These are phyloP conservation scores for Drosophila mojavensis DNA, from an alignment of 1,140 invertebrate genomes.

Conservation along the genomic window DNA sequence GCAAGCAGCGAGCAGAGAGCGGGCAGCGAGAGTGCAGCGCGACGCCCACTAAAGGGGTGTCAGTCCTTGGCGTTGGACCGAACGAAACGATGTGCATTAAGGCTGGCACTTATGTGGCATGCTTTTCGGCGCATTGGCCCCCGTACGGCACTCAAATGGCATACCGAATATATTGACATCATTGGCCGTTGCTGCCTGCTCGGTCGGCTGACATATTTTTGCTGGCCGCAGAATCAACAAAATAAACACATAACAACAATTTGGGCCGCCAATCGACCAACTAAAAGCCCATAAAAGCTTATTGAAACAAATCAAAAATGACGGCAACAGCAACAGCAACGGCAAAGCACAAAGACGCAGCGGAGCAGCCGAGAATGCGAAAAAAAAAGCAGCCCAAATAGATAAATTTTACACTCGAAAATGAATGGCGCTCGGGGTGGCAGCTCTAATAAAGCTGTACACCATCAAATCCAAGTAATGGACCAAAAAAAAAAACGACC, in stretches of 20 bases:
- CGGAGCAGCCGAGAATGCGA: conserved; percentile 24
- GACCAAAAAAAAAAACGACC: neutral
- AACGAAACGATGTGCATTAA: conserved; percentile 20
- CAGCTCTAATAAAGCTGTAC: conserved; percentile 35
- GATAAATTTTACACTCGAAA: conserved; percentile 29
- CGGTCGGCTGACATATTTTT: conserved; percentile 3
- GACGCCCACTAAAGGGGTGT: neutral
- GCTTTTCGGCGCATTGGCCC: conserved; percentile 36
- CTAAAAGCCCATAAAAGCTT: conserved; percentile 68
- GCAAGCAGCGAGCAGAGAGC: neutral
- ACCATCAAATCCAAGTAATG: conserved; percentile 26
- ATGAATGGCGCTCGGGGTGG: conserved; percentile 6
- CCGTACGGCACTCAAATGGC: conserved; percentile 17
- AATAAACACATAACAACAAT: conserved; percentile 18
- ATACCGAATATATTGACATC: conserved; percentile 27
- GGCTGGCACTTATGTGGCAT: conserved; percentile 32
- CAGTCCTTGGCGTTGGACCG: neutral
- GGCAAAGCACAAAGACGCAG: conserved; percentile 12
- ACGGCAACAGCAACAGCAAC: neutral
- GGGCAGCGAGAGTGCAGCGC: neutral
- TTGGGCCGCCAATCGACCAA: conserved; percentile 53
- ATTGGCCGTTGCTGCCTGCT: neutral
- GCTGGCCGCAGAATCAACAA: conserved; percentile 5
- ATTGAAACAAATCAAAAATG: conserved; percentile 66
- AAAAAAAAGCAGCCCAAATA: conserved; percentile 38